phyloP scores from a whole-genome alignment of 2,797 vertebrate genomes.

The Tolypeutes matacus region DNA sequence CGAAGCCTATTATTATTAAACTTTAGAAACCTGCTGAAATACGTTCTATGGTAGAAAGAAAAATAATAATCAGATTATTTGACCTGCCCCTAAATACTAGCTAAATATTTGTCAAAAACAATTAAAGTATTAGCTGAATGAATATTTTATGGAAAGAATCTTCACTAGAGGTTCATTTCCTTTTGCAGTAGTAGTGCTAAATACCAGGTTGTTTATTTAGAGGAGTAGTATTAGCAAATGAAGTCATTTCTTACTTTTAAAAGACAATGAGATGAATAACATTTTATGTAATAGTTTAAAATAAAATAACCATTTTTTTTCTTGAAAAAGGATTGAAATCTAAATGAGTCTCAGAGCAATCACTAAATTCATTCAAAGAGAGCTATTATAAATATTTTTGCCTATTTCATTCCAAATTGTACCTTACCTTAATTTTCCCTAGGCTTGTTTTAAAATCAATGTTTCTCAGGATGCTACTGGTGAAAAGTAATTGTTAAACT shows the following conservation, averaged over 20 bases:
- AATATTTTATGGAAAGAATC: background rate
- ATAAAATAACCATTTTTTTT: background rate
- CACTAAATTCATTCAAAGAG: background rate
- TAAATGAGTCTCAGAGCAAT: background rate
- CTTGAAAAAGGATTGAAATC: background rate
- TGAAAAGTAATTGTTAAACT: background rate
- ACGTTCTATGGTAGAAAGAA: background rate
- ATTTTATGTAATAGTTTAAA: background rate
- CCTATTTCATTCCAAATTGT: background rate
- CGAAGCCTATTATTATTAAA: background rate
- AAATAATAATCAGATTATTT: background rate
- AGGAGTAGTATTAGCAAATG: background rate
- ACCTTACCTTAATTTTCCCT: background rate
- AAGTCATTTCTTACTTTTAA: background rate
- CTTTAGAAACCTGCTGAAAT: constrained; percentile 67
- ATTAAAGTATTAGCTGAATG: background rate
- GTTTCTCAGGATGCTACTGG: background rate
- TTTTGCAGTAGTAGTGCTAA: background rate
- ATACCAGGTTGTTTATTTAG: background rate
- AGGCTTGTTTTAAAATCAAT: background rate
- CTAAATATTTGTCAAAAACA: background rate
- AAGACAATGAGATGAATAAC: constrained; percentile 8
- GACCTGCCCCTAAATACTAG: background rate
- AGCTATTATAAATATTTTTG: background rate
- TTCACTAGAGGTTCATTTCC: background rate